These are phyloP conservation scores for Bubo blakistoni DNA, from an alignment of 2,113 vertebrate genomes.

Conservation along the genomic window DNA sequence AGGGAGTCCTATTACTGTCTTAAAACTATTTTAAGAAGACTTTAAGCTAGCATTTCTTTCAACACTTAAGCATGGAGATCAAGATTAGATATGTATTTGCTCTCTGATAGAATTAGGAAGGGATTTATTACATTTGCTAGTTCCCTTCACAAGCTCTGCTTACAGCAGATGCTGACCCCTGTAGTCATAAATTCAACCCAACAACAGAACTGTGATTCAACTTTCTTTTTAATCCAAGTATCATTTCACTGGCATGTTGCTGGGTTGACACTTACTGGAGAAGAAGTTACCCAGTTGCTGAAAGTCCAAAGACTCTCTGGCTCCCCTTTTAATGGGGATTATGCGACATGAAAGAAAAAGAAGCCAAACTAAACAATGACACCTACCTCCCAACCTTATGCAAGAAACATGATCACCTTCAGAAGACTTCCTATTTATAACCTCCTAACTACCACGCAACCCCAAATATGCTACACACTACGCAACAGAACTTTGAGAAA, in stretches of 20 bases:
- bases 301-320: neutral
- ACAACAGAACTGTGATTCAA: neutral
- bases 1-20: neutral
- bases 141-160: neutral
- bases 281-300: neutral
- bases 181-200: neutral
- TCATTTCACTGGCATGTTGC: neutral
- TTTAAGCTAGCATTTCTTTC: neutral
- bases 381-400: neutral
- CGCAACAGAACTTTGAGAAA: neutral
- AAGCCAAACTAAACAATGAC: neutral
- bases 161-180: neutral
- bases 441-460: neutral
- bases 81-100: neutral
- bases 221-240: neutral
- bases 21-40: neutral
- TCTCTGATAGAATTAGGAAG: neutral
- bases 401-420: neutral
- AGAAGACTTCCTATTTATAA: neutral
- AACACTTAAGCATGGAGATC: neutral
- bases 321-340: neutral
- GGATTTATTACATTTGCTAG: neutral
- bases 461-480: neutral
- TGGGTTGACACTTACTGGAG: neutral
- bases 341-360: neutral